Evolutionary conservation across 2,113 vertebrate genomes (phyloP), one percentile per base, ranked within the genome.

Genomic region (Tychaedon coryphoeus): DNA sequence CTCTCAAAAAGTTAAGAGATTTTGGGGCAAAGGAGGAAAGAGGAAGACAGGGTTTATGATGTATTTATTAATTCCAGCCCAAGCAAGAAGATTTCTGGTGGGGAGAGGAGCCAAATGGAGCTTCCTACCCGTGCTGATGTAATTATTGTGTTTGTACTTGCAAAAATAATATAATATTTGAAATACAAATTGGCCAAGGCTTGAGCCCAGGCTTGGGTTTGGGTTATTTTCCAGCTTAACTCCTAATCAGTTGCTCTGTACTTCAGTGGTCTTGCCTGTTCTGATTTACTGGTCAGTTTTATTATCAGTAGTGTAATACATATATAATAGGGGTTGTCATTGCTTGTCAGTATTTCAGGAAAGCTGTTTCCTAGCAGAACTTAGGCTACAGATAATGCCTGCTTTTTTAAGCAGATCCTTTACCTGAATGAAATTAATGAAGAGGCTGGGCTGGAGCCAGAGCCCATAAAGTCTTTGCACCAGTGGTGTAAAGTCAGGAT

Each of bases 201-300:
- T 86, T 80, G 69, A 92, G 34, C 10, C 42, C 26, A 66, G 51
- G 20, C 29, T 83, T 80, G 50, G 33, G 14, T 53, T 81, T 62
- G 29, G 9, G 2, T 1, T 8, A 53, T 90, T 78, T 70, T 4
- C 25, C 31, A 65, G 57, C 17, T 13, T 53, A 75, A 38, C 70
- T 88, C 64, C 56, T 71, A 18, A 83, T 86, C 54, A 71, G 25
- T 78, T 78, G 43, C 22, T 83, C 54, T 36, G 34, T 53, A 53
- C 40, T 62, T 90, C 79, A 50, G n/a, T 47, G 48, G 29, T 56
- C 66, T 73, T 61, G 38, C 62, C 45, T 73, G 17, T 34, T 54
- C 43, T 81, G 71, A 86, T 92, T 90, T 85, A 92, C 61, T 25
- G 79, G 92, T 78, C 94, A 86, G 26, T 85, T 90, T 85, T 83